Evolutionary conservation across 1,140 invertebrate species (phyloP), one percentile per base, ranked within the genome.

Genomic region (Magallana ariakensis): DNA sequence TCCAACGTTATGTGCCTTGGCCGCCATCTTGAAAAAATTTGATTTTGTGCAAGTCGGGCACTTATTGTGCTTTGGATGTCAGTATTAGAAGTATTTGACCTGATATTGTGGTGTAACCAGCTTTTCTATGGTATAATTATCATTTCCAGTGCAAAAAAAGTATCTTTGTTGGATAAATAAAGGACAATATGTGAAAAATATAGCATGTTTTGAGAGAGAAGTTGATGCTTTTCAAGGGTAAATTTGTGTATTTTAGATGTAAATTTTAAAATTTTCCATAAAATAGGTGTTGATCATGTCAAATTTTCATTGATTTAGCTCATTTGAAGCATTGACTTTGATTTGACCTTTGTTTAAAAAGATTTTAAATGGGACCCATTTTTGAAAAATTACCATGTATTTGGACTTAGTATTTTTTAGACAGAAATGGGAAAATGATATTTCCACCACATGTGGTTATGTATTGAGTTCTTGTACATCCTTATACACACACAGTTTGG

Each of bases 341-440:
- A 80, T n/a, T 54, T 92, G 85, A 89, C 85, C 87, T 89, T 92
- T 84, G 83, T 86, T 86, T 86, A 87, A 86, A 62, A 15, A 33
- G 62, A n/a, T 88, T 92, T 89, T 82, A 62, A 62, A 75, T 80
- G 82, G 89, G 90, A 90, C 92, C 91, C 92, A 90, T 91, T 92
- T 92, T 92, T 86, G 85, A 53, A 87, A 91, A 83, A 89, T 91
- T 85, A 95, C 93, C 95, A 95, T 95, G 94, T 96, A 96, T 95
- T 96, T 95, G 92, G 87, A 87, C 62, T 66, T 91, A 81, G 60
- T 46, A 46, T 62, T 60, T 85, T 84, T 85, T 19, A 53, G 56
- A 46, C 26, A 75, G 33, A 75, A 33, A 26, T 19, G 22, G 26
- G 22, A 26, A 75, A 75, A 26, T 75, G 10, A 26, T 75, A 26